Conservation (phyloP, 1,140 invertebrate species). For the Drosophila malerkotliana region DNA sequence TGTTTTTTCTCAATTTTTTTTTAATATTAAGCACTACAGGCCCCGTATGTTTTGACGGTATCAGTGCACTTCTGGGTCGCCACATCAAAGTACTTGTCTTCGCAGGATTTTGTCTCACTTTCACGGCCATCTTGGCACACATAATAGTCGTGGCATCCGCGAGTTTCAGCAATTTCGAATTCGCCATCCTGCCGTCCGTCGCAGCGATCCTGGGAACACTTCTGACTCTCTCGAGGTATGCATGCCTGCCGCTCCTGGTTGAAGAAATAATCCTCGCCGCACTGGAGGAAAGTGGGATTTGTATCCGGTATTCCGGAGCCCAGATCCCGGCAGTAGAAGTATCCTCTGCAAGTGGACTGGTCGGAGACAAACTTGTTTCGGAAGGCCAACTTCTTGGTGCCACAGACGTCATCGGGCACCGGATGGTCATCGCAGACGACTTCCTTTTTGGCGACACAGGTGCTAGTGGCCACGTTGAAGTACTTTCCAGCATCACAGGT, state of each 20-base stretch:
- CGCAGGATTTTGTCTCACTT: constrained; percentile 1
- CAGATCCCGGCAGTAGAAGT: constrained; percentile 64
- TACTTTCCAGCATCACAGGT: constrained; percentile 47
- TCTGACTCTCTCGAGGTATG: constrained; percentile 11
- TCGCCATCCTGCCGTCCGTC: constrained; percentile 54
- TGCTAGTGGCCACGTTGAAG: constrained; percentile 33
- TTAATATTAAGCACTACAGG: constrained; percentile 10
- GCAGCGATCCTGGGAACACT: constrained; percentile 66
- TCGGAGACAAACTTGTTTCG: constrained; percentile 62
- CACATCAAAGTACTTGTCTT: constrained; percentile 39
- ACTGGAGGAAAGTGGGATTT: constrained; percentile 42
- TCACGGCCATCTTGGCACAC: constrained; percentile 45
- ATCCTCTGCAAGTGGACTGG: constrained; percentile 67
- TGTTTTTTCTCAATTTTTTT: neutral
- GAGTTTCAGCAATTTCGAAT: constrained; percentile 35
- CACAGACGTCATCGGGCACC: constrained; percentile 54
- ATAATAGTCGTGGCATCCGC: constrained; percentile 62
- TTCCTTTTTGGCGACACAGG: constrained; percentile 43
- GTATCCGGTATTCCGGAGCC: constrained; percentile 60
- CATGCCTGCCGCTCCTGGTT: constrained; percentile 48
- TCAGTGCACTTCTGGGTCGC: constrained; percentile 20
- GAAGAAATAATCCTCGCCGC: constrained; percentile 49
- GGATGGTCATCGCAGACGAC: constrained; percentile 60
- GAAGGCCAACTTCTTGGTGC: constrained; percentile 59
- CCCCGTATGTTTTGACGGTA: constrained; percentile 15